Evolutionary conservation across 2,797 vertebrate species (phyloP), one percentile per base, ranked within the genome.

Genomic region (Periparus ater): DNA sequence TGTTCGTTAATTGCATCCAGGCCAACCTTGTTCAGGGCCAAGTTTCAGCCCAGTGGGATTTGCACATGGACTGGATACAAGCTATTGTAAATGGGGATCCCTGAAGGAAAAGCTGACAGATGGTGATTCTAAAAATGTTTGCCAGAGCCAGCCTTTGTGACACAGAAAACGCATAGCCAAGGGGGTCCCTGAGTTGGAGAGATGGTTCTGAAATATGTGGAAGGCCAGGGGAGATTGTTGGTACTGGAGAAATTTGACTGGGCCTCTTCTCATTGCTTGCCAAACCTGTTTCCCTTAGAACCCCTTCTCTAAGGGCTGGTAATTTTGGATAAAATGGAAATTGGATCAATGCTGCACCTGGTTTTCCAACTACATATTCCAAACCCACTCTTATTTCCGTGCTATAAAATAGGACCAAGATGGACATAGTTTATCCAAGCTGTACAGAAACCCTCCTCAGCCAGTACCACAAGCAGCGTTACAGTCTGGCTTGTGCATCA

Each of bases 41-140:
- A 97, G 95, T 97, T 96, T 95, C 90, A 96, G 90, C 91, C 96
- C 93, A 96, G 96, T 97, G 96, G 96, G 96, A 96, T 96, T 96
- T 96, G 83, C 94, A 93, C 94, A 96, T 95, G 96, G 93, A 93
- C 95, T 95, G 91, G 96, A 96, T 96, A 97, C 95, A 96, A 96
- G 91, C 95, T 97, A 96, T 97, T 96, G 95, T 96, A 96, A 95
- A 85, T 91, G 93, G 94, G 96, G 94, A 94, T 96, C 96, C 95
- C 94, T 96, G 94, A 97, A 96, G 90, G 94, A 96, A 96, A 96
- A 95, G 94, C 93, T 96, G 89, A 97, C 94, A 97, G 93, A 95
- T 96, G 95, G 91, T 91, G 88, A 94, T 94, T 95, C 90, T 97
- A 95, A 96, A 95, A 95, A 96, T 93, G 95, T 95, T 94, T 94